A percentile compares a stretch with the other conserved stretches of the same genome.
These are phyloP conservation scores for Euclidia mi DNA, from an alignment of 2,888 invertebrate species.

Conservation along the genomic window DNA sequence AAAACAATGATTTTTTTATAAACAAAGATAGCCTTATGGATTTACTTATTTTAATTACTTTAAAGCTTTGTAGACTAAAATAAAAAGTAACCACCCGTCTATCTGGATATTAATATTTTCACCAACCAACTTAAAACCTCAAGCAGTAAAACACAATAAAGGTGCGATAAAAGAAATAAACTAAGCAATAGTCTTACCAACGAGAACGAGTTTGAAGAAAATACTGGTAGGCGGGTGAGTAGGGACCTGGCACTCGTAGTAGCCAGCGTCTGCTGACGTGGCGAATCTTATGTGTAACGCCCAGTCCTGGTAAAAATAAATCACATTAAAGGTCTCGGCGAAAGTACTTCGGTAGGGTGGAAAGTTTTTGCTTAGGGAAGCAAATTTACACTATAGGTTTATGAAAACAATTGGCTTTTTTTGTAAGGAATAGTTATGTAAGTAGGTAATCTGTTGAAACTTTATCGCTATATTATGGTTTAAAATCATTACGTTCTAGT, in stretches of 20 bases:
- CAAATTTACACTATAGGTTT: background rate
- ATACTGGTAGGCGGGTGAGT: conserved; percentile 92
- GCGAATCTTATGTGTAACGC: conserved; percentile 91
- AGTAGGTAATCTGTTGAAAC: too few relatives aligned
- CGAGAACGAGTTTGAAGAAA: conserved; percentile 91
- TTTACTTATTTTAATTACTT: too few relatives aligned
- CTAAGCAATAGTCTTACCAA: conserved; percentile 86
- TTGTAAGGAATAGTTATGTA: too few relatives aligned
- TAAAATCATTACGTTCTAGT: too few relatives aligned
- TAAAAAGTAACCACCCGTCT: too few relatives aligned
- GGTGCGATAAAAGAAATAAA: background rate
- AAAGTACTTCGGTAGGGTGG: conserved; percentile 10
- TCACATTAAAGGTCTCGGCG: conserved; percentile 41
- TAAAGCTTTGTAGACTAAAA: too few relatives aligned
- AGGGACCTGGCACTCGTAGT: conserved; percentile 92
- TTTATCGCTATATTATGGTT: too few relatives aligned
- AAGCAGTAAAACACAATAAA: too few relatives aligned
- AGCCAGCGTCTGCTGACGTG: conserved; percentile 91
- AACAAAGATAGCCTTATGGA: too few relatives aligned
- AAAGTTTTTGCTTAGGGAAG: conserved; percentile 8
- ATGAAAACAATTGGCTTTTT: background rate
- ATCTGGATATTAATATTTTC: too few relatives aligned
- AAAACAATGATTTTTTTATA: too few relatives aligned
- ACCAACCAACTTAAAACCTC: too few relatives aligned
- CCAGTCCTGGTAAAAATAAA: conserved; percentile 89